Conservation (phyloP, 1,140 invertebrate species). For the Drosophila trapezifrons region DNA sequence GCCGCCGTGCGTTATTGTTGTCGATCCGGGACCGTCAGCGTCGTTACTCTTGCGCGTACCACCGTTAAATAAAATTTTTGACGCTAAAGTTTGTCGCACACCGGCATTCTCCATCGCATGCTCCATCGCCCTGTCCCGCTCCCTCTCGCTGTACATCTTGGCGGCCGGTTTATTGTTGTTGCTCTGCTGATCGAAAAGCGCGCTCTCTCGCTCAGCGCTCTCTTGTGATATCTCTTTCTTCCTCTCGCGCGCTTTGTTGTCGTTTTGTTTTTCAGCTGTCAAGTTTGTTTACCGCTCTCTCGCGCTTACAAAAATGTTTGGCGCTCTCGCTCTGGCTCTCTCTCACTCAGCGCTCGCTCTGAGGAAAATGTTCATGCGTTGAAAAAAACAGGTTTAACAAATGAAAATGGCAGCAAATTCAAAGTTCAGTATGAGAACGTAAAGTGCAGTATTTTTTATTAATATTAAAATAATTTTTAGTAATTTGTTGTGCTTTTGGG, state of each 20-base stretch:
- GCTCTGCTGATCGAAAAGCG: constrained; percentile 22
- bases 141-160: constrained; percentile 59
- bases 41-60: constrained; percentile 75
- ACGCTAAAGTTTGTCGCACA: constrained; percentile 30
- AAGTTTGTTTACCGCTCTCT: constrained; percentile 49
- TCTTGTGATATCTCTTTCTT: constrained; percentile 18
- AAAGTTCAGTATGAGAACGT: constrained; percentile 33
- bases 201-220: constrained; percentile 34
- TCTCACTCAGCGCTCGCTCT: constrained; percentile 38
- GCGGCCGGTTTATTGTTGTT: constrained; percentile 45
- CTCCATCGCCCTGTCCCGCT: constrained; percentile 21
- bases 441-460: constrained; percentile 17
- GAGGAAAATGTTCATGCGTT: constrained; percentile 35
- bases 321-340: constrained; percentile 41
- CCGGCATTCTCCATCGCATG: constrained; percentile 29
- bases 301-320: constrained; percentile 48
- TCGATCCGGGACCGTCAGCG: constrained; percentile 46
- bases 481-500: background rate
- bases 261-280: constrained; percentile 20
- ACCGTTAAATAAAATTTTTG: constrained; percentile 74
- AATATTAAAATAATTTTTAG: background rate
- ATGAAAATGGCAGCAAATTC: background rate
- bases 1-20: constrained; percentile 42
- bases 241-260: constrained; percentile 16
- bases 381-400: constrained; percentile 25